A percentile compares a stretch with the other conserved stretches of the same genome.
These are phyloP conservation scores for Holothuria glaberrima DNA, from an alignment of 35 echinoderm and acorn worm genomes.

Conservation along the genomic window DNA sequence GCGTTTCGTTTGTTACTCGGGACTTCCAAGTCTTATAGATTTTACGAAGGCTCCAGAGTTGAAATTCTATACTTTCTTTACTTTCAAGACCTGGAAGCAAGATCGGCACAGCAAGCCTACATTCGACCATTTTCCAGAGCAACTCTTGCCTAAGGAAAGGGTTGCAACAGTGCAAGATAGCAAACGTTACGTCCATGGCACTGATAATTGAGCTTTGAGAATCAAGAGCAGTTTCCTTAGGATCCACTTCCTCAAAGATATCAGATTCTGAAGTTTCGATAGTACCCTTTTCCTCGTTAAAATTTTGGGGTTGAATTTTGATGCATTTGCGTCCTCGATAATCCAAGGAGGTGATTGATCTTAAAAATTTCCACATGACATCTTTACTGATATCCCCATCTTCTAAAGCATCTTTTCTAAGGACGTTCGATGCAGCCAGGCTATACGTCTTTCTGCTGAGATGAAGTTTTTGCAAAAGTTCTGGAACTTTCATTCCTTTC, in stretches of 20 bases:
- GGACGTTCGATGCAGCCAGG: background rate
- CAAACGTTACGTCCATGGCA: slow-evolving; percentile 40
- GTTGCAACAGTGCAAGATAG: slow-evolving; percentile 31
- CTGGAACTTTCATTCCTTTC: background rate
- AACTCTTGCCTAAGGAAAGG: slow-evolving; percentile 41
- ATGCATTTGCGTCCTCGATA: slow-evolving; percentile 14
- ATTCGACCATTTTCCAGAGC: slow-evolving; percentile 39
- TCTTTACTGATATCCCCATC: background rate
- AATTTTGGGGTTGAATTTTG: background rate
- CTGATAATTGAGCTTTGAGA: background rate
- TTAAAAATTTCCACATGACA: slow-evolving; percentile 26
- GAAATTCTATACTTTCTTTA: background rate
- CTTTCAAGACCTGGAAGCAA: background rate
- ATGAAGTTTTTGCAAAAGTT: background rate
- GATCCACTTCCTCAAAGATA: slow-evolving; percentile 16
- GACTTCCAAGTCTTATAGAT: slow-evolving; percentile 37
- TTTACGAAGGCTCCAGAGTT: slow-evolving; percentile 52
- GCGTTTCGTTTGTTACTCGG: background rate
- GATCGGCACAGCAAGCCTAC: slow-evolving; percentile 33
- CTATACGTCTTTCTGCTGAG: background rate
- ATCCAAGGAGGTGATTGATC: slow-evolving; percentile 1
- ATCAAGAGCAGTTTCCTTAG: background rate
- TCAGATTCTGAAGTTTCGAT: background rate
- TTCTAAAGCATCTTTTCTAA: background rate
- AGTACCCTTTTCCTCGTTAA: no score